These are phyloP conservation scores for Allophyes oxyacanthae DNA, from an alignment of 2,888 invertebrate genomes.

Conservation along the genomic window DNA sequence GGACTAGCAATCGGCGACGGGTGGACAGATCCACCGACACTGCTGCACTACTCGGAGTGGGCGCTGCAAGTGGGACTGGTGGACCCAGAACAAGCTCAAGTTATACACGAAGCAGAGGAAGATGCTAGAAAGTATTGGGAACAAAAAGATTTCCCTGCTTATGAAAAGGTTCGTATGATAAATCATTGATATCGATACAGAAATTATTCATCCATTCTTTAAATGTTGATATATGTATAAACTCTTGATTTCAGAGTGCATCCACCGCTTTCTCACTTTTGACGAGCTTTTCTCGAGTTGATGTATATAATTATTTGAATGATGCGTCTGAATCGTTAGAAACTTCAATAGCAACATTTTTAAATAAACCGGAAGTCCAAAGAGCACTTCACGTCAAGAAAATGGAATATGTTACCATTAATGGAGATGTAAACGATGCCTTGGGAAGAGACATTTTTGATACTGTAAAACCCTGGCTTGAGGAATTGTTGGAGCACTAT, in stretches of 20 bases:
- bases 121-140: conserved; percentile 32
- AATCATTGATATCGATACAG: too few species aligned
- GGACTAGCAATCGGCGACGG: conserved; percentile 52
- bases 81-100: conserved; percentile 27
- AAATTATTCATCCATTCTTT: too few species aligned
- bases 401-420: fast-evolving
- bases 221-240: too few species aligned
- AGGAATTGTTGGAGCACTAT: conserved; percentile 51
- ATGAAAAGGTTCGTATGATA: not conserved
- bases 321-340: fast-evolving
- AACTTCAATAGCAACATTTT: not conserved
- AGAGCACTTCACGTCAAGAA: conserved; percentile 39
- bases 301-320: conserved; percentile 1
- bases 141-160: not conserved
- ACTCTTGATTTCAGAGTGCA: not conserved
- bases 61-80: conserved; percentile 41
- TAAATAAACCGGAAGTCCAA: conserved; percentile 40
- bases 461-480: conserved; percentile 49
- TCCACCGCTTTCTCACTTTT: fast-evolving
- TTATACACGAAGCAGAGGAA: conserved; percentile 26
- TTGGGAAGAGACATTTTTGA: fast-evolving
- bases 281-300: fast-evolving
- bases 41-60: conserved; percentile 46
- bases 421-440: fast-evolving
- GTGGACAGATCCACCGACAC: conserved; percentile 44